Conservation (phyloP, 2,888 invertebrate genomes). For the Rambutsinella grinnellia region DNA sequence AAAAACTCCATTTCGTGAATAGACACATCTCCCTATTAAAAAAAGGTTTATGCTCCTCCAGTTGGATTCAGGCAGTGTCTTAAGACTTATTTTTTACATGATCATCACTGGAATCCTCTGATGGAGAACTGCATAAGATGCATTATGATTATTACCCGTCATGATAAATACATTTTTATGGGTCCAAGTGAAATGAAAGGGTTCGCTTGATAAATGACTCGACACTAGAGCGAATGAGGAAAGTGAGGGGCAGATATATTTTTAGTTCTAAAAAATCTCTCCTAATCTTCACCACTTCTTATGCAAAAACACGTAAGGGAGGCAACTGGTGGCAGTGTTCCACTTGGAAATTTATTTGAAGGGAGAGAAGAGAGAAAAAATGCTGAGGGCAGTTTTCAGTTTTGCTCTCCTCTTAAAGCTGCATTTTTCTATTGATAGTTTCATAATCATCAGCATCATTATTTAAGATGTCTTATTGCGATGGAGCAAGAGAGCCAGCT, state of each 20-base stretch:
- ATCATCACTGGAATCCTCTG: not conserved
- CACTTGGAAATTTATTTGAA: no score
- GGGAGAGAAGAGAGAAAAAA: not conserved
- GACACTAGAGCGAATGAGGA: no score
- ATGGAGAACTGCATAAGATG: constrained; percentile 48
- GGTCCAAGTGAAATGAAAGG: no score
- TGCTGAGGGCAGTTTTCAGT: constrained; percentile 12
- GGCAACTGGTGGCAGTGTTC: no score
- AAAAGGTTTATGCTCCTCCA: no score
- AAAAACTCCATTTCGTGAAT: no score
- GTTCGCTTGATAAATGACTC: no score
- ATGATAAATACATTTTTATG: constrained; percentile 53
- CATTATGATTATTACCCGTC: constrained; percentile 46
- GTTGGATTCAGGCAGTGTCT: no score
- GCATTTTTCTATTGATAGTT: no score
- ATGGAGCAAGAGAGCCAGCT: not conserved
- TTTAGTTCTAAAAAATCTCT: constrained; percentile 28
- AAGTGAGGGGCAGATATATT: constrained; percentile 29
- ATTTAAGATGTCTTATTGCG: constrained; percentile 24
- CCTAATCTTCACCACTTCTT: constrained; percentile 50
- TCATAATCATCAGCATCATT: constrained; percentile 23
- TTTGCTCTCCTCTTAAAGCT: no score
- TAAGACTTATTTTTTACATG: no score
- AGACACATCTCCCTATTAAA: no score
- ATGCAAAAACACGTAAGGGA: constrained; percentile 51